A percentile compares a stretch with the other conserved stretches of the same genome.
Conservation (phyloP, 2,888 invertebrate species). For the Drosophila atripex region DNA sequence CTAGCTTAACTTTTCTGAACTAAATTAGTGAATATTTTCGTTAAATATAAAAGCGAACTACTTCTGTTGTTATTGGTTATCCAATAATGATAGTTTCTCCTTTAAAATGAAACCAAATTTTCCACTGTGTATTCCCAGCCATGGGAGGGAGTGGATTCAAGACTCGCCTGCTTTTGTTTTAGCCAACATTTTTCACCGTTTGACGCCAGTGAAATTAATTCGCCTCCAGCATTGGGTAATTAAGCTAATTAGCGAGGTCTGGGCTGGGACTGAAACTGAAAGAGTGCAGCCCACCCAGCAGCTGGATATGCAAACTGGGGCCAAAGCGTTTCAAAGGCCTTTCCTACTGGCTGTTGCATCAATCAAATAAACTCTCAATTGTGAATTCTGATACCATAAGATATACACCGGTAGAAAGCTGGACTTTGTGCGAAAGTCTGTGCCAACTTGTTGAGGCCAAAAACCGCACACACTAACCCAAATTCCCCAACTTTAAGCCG, state of each 20-base stretch:
- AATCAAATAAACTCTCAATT: background rate
- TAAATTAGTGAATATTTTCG: background rate
- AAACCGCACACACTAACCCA: conserved; percentile 64
- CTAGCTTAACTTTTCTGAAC: background rate
- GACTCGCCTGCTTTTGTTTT: conserved; percentile 53
- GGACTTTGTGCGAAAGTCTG: conserved; percentile 19
- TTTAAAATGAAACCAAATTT: background rate
- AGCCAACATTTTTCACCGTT: conserved; percentile 41
- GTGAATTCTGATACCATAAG: conserved; percentile 9
- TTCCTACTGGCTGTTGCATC: conserved; percentile 35
- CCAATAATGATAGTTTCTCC: too few species aligned
- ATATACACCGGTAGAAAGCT: conserved; percentile 29
- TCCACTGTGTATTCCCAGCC: conserved; percentile 27
- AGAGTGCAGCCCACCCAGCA: conserved; percentile 55
- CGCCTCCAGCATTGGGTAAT: conserved; percentile 57
- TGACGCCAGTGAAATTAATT: conserved; percentile 54
- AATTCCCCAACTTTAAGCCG: conserved; percentile 49
- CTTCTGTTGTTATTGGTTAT: too few species aligned
- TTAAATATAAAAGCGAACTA: too few species aligned
- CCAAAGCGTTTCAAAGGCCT: conserved; percentile 7
- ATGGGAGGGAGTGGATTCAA: conserved; percentile 47
- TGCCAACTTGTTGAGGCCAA: conserved; percentile 20
- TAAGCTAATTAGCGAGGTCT: conserved; percentile 68
- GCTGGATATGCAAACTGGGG: conserved; percentile 34
- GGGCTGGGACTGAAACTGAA: conserved; percentile 31